Conservation (phyloP, 2,113 vertebrate genomes). For the Mellivora capensis region DNA sequence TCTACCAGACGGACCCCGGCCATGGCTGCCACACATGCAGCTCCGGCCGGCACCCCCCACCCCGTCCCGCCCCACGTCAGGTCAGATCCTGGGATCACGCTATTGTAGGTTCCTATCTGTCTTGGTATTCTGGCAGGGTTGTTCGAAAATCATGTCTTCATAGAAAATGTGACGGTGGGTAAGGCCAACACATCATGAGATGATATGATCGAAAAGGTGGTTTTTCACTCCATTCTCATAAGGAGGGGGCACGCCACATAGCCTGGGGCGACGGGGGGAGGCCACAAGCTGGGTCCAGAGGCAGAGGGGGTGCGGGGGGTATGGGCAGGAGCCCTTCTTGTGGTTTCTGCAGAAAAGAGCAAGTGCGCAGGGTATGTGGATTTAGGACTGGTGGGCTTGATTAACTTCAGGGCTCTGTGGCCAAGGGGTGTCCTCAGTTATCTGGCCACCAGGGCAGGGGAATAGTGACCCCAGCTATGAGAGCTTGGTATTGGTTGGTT, state of each 20-base stretch:
- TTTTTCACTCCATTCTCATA: background rate
- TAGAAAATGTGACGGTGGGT: background rate
- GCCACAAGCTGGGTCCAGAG: too few relatives aligned
- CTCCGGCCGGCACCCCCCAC: background rate
- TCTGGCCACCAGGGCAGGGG: background rate
- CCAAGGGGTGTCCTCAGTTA: background rate
- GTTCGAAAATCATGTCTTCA: background rate
- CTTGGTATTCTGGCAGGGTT: too few relatives aligned
- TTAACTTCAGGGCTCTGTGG: background rate
- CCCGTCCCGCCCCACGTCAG: too few relatives aligned
- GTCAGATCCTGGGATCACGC: background rate
- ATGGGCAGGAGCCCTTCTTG: background rate
- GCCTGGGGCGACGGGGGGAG: background rate
- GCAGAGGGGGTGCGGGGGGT: background rate
- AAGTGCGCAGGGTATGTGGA: too few relatives aligned
- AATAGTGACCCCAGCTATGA: background rate
- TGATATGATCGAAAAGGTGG: background rate
- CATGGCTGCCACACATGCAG: fast-evolving
- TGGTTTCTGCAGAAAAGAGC: background rate
- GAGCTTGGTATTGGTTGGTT: background rate
- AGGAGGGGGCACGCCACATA: background rate
- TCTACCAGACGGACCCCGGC: background rate
- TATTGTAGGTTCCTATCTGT: background rate
- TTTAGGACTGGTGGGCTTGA: background rate
- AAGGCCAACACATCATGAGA: background rate